These are phyloP conservation scores for Melolontha melolontha DNA, from an alignment of 2,888 invertebrate genomes.

Conservation along the genomic window DNA sequence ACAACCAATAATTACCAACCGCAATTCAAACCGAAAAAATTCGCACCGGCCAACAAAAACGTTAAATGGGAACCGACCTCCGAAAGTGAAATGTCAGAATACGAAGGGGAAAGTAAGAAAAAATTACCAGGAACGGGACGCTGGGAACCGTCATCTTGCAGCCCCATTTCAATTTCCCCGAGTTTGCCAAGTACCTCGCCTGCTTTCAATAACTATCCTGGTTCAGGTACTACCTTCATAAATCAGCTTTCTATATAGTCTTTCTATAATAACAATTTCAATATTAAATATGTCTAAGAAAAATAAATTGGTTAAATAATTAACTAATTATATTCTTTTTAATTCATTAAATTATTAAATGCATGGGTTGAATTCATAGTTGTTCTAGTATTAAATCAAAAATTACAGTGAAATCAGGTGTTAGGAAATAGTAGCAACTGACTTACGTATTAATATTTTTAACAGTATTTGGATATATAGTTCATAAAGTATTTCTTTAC, in stretches of 20 bases:
- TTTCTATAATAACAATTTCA: no score
- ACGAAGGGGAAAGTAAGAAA: conserved; percentile 65
- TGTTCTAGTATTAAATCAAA: no score
- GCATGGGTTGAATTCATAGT: no score
- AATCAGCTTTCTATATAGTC: conserved; percentile 14
- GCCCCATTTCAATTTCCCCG: conserved; percentile 71
- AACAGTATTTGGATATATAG: no score
- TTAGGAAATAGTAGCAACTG: no score
- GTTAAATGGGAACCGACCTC: conserved; percentile 74
- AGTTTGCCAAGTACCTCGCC: conserved; percentile 72
- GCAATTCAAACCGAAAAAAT: conserved; percentile 64
- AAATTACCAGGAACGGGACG: conserved; percentile 60
- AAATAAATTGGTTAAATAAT: no score
- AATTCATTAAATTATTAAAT: no score
- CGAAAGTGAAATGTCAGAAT: conserved; percentile 73
- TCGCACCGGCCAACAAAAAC: conserved; percentile 62
- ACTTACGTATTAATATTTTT: no score
- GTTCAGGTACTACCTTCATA: conserved; percentile 50
- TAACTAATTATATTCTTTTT: no score
- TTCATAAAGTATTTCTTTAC: no score
- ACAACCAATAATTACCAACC: conserved; percentile 52
- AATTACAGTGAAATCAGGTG: no score
- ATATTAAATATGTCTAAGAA: no score
- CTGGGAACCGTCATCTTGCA: conserved; percentile 68
- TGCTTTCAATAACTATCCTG: conserved; percentile 60